Evolutionary conservation across 2,888 invertebrate genomes (phyloP).

Genomic region (Caenorhabditis virilis): DNA sequence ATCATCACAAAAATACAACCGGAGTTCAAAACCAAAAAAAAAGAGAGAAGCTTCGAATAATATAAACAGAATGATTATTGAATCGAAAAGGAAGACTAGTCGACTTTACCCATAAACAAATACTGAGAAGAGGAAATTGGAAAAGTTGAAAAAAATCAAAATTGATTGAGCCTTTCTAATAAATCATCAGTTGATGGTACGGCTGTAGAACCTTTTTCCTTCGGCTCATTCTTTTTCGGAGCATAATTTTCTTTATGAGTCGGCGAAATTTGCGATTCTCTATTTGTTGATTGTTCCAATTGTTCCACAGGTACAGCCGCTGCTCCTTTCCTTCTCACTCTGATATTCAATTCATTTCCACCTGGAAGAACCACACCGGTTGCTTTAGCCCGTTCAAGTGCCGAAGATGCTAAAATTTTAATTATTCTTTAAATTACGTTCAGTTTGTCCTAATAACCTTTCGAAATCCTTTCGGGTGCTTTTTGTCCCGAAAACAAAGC

Average conservation of each 20-base stretch:
- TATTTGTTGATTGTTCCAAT: not conserved
- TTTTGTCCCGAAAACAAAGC: conserved; percentile 1
- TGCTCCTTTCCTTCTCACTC: conserved; percentile 46
- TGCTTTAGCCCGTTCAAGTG: conserved; percentile 20
- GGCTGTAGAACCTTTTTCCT: not conserved
- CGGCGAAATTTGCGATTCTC: conserved; percentile 28
- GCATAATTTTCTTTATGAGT: conserved; percentile 39
- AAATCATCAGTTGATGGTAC: conserved; percentile 40
- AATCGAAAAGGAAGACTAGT: no score
- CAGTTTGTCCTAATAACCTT: not conserved
- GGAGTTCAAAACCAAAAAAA: conserved; percentile 1
- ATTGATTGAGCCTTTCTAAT: conserved; percentile 21
- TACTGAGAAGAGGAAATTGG: not conserved
- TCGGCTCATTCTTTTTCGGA: not conserved
- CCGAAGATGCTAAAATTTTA: not conserved
- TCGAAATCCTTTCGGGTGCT: conserved; percentile 1
- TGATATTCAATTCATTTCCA: conserved; percentile 26
- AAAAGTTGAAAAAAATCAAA: conserved; percentile 2
- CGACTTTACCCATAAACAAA: no score
- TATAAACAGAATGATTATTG: no score
- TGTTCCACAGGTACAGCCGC: conserved; percentile 35
- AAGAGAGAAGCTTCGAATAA: no score
- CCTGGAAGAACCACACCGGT: conserved; percentile 27
- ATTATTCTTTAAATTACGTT: not conserved
- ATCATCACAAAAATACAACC: no score